A percentile compares a stretch with the other conserved stretches of the same genome.
Conservation (phyloP, 2,113 vertebrate species). For the Entomyzon cyanotis region DNA sequence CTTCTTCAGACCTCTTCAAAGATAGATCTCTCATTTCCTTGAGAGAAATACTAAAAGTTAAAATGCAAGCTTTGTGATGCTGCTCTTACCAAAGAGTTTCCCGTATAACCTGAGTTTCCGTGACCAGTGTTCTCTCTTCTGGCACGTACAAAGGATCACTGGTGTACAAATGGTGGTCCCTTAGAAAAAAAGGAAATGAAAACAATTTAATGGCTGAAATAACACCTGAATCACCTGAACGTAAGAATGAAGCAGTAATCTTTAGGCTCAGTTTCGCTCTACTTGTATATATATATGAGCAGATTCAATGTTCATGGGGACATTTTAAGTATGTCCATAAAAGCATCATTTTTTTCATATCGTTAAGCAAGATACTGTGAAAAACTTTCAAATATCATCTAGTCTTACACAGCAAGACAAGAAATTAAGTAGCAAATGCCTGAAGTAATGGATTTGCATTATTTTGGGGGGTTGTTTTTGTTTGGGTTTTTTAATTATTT, state of each 20-base stretch:
- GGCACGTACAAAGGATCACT: constrained; percentile 89
- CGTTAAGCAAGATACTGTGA: not conserved
- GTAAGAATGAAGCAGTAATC: not conserved
- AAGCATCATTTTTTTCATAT: not conserved
- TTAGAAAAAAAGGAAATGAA: constrained; percentile 45
- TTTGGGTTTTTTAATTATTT: not conserved
- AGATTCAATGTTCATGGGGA: not conserved
- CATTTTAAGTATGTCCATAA: not conserved
- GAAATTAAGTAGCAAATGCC: not conserved
- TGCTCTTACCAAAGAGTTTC: constrained; percentile 92
- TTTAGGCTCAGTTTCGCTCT: not conserved
- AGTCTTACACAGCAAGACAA: not conserved
- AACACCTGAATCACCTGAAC: not conserved
- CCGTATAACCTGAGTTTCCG: constrained; percentile 93
- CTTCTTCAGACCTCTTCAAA: not conserved
- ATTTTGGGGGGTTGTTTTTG: not conserved
- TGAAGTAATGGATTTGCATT: not conserved
- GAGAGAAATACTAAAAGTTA: not conserved
- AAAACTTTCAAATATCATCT: not conserved
- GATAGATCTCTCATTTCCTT: not conserved
- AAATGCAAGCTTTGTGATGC: not conserved
- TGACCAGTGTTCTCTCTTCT: constrained; percentile 89
- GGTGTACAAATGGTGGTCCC: constrained; percentile 94
- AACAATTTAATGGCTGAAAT: not conserved
- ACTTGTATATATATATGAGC: not conserved